These are phyloP conservation scores for Drosophila phalerata DNA, from an alignment of 2,888 invertebrate genomes.

Conservation along the genomic window DNA sequence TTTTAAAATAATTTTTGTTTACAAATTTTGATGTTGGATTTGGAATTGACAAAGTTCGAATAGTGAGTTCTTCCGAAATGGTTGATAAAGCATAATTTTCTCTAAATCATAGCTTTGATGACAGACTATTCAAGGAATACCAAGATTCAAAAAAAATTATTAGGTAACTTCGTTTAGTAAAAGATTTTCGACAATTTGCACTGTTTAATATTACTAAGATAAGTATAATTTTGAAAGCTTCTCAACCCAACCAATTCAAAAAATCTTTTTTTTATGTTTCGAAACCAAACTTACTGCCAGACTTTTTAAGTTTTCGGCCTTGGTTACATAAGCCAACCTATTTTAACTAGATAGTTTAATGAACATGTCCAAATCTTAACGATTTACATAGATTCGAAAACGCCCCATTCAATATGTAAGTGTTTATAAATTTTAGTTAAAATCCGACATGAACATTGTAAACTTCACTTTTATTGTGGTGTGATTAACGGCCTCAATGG, in stretches of 20 bases:
- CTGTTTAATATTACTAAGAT: too few species aligned
- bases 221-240: too few species aligned
- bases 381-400: slow-evolving; percentile 1
- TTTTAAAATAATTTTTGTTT: not conserved
- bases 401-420: not conserved
- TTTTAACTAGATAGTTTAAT: not conserved
- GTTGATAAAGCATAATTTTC: not conserved
- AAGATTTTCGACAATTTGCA: too few species aligned
- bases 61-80: not conserved
- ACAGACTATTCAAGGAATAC: not conserved
- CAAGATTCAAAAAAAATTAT: not conserved
- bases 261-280: too few species aligned
- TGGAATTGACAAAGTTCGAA: slow-evolving; percentile 9
- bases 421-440: not conserved
- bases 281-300: not conserved
- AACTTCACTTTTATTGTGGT: slow-evolving; percentile 54
- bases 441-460: slow-evolving; percentile 48
- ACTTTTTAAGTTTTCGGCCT: not conserved
- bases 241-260: too few species aligned
- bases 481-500: slow-evolving; percentile 43
- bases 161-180: too few species aligned
- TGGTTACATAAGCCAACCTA: not conserved
- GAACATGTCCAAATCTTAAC: not conserved
- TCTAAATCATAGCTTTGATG: not conserved
- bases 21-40: slow-evolving; percentile 9